Conservation (phyloP, 2,113 vertebrate species). For the Microcebus lehilahytsara region DNA sequence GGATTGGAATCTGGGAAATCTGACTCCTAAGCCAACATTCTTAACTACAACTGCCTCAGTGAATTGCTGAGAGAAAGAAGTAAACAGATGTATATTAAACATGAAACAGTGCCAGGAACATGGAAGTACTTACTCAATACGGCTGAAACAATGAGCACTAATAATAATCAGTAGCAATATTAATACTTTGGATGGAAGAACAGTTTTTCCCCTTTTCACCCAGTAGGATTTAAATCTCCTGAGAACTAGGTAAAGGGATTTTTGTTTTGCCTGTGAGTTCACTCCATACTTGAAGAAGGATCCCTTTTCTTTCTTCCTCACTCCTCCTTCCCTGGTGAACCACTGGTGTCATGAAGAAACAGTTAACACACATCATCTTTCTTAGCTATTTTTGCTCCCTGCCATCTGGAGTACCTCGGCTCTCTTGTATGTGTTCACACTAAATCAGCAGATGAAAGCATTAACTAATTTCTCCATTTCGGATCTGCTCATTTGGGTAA, state of each 20-base stretch:
- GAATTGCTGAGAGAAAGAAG: background rate
- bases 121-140: constrained; percentile 14
- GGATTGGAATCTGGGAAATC: background rate
- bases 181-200: background rate
- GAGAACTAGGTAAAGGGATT: background rate
- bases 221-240: background rate
- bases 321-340: constrained; percentile 8
- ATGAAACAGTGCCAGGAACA: background rate
- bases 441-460: constrained; percentile 75
- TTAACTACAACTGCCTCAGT: background rate
- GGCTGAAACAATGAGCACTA: background rate
- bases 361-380: constrained; percentile 73
- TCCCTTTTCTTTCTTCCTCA: background rate
- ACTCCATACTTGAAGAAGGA: background rate
- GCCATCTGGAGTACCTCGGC: constrained; percentile 74
- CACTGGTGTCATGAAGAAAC: constrained; percentile 68
- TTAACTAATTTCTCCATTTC: constrained; percentile 71
- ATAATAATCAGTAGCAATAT: background rate
- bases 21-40: background rate
- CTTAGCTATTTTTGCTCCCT: constrained; percentile 69
- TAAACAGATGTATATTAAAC: background rate
- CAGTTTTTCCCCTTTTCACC: background rate
- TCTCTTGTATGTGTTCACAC: constrained; percentile 63
- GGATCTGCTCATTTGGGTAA: constrained; percentile 74
- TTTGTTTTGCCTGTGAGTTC: background rate